These are phyloP conservation scores for Fabriciana adippe DNA, from an alignment of 2,888 invertebrate species.

Conservation along the genomic window DNA sequence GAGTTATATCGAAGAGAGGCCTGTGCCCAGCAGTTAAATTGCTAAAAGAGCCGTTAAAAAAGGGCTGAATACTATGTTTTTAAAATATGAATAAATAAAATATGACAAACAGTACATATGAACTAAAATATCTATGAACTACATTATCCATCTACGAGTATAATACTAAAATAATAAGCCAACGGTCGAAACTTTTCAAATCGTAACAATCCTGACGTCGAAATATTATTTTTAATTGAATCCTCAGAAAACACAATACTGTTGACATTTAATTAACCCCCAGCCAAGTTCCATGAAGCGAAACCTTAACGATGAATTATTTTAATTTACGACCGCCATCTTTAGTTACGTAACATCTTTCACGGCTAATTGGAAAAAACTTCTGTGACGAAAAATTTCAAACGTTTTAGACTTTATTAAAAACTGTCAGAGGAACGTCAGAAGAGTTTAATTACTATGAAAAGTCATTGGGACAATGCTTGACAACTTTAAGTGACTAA, in stretches of 20 bases:
- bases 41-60: too few relatives aligned
- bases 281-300: constrained; percentile 23
- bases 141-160: neutral
- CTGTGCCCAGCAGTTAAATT: too few relatives aligned
- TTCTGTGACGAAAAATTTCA: constrained; percentile 20
- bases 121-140: neutral
- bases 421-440: constrained; percentile 17
- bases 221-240: constrained; percentile 30
- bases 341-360: constrained; percentile 29
- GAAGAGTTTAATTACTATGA: constrained; percentile 7
- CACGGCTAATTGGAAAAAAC: constrained; percentile 33
- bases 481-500: constrained; percentile 13
- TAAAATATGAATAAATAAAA: neutral
- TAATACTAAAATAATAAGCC: neutral
- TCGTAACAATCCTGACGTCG: constrained; percentile 5
- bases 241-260: constrained; percentile 28
- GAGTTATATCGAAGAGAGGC: too few relatives aligned
- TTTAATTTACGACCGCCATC: constrained; percentile 33
- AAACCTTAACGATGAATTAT: constrained; percentile 32
- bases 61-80: too few relatives aligned
- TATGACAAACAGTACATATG: neutral
- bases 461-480: constrained; percentile 12
- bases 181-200: constrained; percentile 6
- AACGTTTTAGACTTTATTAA: constrained; percentile 21
- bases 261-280: constrained; percentile 38